Base-by-base conservation (phyloP, 2,888 invertebrate species). In the Netelia inedita region DNA sequence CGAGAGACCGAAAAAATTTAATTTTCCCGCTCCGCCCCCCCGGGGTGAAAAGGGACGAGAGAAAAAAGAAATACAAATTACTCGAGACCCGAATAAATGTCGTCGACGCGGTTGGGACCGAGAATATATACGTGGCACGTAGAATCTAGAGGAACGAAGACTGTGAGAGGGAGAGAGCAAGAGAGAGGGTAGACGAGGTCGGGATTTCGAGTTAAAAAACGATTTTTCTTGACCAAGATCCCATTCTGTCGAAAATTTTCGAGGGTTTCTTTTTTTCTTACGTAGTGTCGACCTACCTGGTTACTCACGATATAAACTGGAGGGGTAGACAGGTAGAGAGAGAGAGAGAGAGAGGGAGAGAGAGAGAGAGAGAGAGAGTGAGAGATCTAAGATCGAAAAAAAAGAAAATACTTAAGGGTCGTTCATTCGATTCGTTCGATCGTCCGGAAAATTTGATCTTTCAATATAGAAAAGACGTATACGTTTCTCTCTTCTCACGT, bases 361-460 rank as follows among this genome's bases (percentile, higher is more conserved):
- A 75, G 28, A 19, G 35, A 43, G 14, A 55, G n/a, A 50, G 10
- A 19, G 41, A n/a, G 46, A 46, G 35, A 65, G 50, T 65, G 11
- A 16, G 21, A 46, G 46, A 63, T 74, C 46, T 9, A 43, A 61
- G 55, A 72, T 82, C 63, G 63, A 28, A 53, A 61, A 59, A 75
- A 35, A 68, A 72, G 9, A 19, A n/a, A 82, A 79, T 19, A 55
- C 68, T 73, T 1, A 19, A 73, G n/a, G 63, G 16, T 73, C 19
- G 43, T 16, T 46, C 72, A 73, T 83, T 83, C 3, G 63, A 73
- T 55, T 73, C 50, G 83, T 63, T 72, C 88, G 87, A 87, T 90
- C 90, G 81, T 10, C 88, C 85, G 92, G 91, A 92, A 92, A 92
- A 92, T 92, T 91, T 89, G 76, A 72, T 79, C 78, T 73, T 85